Percentiles rank a stretch among this genome's conserved stretches.
Evolutionary conservation across 2,113 vertebrate genomes (phyloP).

Genomic region (Paramormyrops kingsleyae): DNA sequence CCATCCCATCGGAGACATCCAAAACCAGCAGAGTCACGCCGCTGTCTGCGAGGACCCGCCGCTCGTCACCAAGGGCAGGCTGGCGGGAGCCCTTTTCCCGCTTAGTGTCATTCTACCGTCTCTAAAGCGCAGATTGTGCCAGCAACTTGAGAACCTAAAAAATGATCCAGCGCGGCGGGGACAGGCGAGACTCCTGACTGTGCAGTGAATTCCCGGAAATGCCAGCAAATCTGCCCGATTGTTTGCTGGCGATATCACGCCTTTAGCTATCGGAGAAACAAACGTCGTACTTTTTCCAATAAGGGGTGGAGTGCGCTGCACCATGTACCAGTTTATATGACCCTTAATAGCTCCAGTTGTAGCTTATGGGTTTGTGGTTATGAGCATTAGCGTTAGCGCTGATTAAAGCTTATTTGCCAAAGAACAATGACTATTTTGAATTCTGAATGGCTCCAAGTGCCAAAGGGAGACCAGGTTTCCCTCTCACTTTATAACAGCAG

Average conservation of each 20-base stretch:
- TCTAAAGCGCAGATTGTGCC: conserved; percentile 25
- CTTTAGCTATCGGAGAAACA: conserved; percentile 42
- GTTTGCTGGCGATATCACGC: conserved; percentile 31
- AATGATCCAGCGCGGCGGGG: conserved; percentile 33
- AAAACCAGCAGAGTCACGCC: not conserved
- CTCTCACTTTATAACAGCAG: conserved; percentile 18
- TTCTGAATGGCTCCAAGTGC: not conserved
- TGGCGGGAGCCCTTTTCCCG: not conserved
- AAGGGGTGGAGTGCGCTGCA: conserved; percentile 46
- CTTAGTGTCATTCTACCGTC: conserved; percentile 31
- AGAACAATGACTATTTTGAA: not conserved
- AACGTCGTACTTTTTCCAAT: conserved; percentile 38
- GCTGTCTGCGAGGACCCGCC: conserved; percentile 27
- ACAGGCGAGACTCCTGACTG: conserved; percentile 24
- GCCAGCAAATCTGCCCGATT: conserved; percentile 34
- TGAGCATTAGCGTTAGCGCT: not conserved
- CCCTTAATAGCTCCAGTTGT: not conserved
- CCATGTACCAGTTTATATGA: conserved; percentile 32
- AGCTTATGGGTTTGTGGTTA: not conserved
- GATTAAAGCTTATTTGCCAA: not conserved
- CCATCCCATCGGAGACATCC: not conserved
- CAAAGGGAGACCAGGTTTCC: not conserved
- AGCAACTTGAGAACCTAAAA: conserved; percentile 38
- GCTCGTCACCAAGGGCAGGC: conserved; percentile 33
- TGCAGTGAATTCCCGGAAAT: conserved; percentile 36